These are phyloP conservation scores for Proisotoma minuta DNA, from an alignment of 2,888 invertebrate genomes.

Conservation along the genomic window DNA sequence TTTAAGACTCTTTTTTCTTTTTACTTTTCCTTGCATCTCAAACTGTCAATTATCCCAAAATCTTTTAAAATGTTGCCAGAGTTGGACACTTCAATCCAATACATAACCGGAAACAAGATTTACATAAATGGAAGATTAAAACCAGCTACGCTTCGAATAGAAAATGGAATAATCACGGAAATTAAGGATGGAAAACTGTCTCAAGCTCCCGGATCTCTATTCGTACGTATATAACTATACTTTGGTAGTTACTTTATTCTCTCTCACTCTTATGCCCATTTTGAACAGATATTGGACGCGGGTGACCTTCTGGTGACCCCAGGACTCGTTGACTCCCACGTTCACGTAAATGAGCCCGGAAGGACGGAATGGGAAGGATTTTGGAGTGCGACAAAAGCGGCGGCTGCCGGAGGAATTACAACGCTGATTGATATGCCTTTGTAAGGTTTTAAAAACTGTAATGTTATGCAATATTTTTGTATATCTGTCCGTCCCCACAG, in stretches of 20 bases:
- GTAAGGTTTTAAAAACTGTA: conserved; percentile 52
- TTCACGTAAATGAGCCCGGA: conserved; percentile 70
- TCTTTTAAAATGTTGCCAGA: not conserved
- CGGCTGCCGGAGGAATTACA: conserved; percentile 67
- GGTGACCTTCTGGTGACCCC: conserved; percentile 60
- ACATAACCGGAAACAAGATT: conserved; percentile 48
- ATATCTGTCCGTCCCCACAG: conserved; percentile 52
- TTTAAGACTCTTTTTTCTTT: not conserved
- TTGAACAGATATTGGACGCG: conserved; percentile 52
- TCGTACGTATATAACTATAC: too few relatives aligned
- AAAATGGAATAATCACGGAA: conserved; percentile 58
- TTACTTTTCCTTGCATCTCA: not conserved
- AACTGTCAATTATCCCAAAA: not conserved
- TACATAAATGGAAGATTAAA: conserved; percentile 56
- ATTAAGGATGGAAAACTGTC: conserved; percentile 48
- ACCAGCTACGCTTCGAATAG: conserved; percentile 59
- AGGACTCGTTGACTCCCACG: conserved; percentile 67
- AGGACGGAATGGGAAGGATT: conserved; percentile 69
- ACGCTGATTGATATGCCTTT: conserved; percentile 69
- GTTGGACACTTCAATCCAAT: not conserved
- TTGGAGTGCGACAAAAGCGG: conserved; percentile 65
- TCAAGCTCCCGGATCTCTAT: too few relatives aligned
- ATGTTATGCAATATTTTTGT: not conserved
- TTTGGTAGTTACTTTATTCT: too few relatives aligned
- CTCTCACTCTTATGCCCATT: too few relatives aligned